These are phyloP conservation scores for Molossus molossus DNA, from an alignment of 2,797 vertebrate species.

Conservation along the genomic window DNA sequence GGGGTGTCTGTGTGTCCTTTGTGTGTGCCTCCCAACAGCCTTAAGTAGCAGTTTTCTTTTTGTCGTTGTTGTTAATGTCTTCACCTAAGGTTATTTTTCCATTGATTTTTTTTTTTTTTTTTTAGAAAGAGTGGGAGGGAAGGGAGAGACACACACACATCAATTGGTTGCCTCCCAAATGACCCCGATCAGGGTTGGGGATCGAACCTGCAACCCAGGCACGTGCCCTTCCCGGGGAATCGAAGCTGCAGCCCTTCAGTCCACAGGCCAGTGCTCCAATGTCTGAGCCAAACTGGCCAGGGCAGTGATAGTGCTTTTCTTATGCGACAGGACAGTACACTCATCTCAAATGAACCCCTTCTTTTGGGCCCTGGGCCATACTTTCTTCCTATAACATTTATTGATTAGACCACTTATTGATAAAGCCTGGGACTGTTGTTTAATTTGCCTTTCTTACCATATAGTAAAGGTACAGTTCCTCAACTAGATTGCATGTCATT, in stretches of 20 bases:
- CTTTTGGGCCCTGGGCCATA: not conserved
- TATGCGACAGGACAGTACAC: not conserved
- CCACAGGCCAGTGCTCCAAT: too few species aligned
- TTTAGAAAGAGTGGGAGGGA: too few species aligned
- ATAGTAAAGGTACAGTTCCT: not conserved
- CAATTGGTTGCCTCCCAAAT: too few species aligned
- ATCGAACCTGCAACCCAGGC: too few species aligned
- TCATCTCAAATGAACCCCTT: not conserved
- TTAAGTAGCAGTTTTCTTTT: not conserved
- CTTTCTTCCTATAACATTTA: slow-evolving; percentile 3
- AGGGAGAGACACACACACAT: too few species aligned
- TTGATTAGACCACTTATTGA: not conserved
- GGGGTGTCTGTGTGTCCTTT: not conserved
- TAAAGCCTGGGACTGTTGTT: not conserved
- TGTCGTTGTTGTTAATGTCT: too few species aligned
- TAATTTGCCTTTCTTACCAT: not conserved
- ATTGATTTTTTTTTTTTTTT: too few species aligned
- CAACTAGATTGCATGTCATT: not conserved
- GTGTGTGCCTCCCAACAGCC: not conserved
- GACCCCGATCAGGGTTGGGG: too few species aligned
- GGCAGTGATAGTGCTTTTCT: not conserved
- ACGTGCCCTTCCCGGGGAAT: too few species aligned
- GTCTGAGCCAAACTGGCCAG: too few species aligned
- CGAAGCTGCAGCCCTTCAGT: too few species aligned
- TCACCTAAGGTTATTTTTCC: too few species aligned